These are phyloP conservation scores for Caenorhabditis elegans DNA, from an alignment of 1,140 invertebrate species.

Conservation along the genomic window WBcel235 BX284605.5:10761501-10762000, in stretches of 20 bases:
- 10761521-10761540: background rate
- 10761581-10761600: conserved; percentile 8
- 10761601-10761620: background rate
- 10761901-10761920: too few relatives aligned
- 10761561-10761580: conserved; percentile 14
- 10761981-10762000: too few relatives aligned
- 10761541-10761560: conserved; percentile 24
- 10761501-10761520: background rate
- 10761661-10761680: background rate
- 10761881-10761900: too few relatives aligned
- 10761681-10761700: background rate
- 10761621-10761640: background rate
- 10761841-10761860: too few relatives aligned
- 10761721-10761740: background rate
- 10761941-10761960: too few relatives aligned
- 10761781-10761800: background rate
- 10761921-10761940: too few relatives aligned
- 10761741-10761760: background rate
- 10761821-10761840: too few relatives aligned
- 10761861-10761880: too few relatives aligned
- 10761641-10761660: background rate
- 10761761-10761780: conserved; percentile 8
- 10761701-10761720: background rate
- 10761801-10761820: too few relatives aligned
- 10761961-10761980: too few relatives aligned